Evolutionary conservation across 2,797 vertebrate genomes (phyloP), one percentile per base, ranked within the genome.

Genomic region (Amphiprion clarkii): DNA sequence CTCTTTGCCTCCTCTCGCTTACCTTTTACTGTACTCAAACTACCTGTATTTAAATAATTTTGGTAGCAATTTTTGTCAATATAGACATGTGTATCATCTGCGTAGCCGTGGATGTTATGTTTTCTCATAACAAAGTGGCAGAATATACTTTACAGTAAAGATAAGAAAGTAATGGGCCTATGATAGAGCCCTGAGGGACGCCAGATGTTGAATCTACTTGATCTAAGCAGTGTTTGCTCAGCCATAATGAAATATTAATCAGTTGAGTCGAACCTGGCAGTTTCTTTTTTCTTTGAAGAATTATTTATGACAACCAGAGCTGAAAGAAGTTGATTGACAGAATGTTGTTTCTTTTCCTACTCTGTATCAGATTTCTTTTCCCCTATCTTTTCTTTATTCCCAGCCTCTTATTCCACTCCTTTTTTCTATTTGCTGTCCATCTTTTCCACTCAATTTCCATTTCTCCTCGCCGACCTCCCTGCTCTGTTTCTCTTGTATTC

Each of bases 1-100:
- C 36, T 3, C 9, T 11, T 39, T 11, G 36, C 7, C 36, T 89
- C 81, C 83, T 82, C 77, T 67, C 42, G 61, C 75, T 66, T 16
- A 74, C 73, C 67, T 67, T 79, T 70, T 46, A 79, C 63, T 39
- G 1, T 39, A 39, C 9, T 39, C 11, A 9, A 36, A 36, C 8
- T 36, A 36, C 8, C 33, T 1, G 1, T 8, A 36, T 36, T 36
- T 8, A 9, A 36, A 36, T 36, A 2, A 36, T 36, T 36, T 36
- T 36, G 33, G 33, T 0, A 36, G 8, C 8, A 36, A 12, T 39
- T 39, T 39, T 39, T 39, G 36, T 39, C 36, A 39, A 39, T 11
- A 39, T 39, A 52, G 12, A 25, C 21, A 9, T 23, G 3, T 4
- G 49, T 25, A 13, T 23, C 49, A 6, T 52, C 21, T 52, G 49